Evolutionary conservation across 2,797 vertebrate genomes (phyloP).

Genomic region (Galagoides demidoff): DNA sequence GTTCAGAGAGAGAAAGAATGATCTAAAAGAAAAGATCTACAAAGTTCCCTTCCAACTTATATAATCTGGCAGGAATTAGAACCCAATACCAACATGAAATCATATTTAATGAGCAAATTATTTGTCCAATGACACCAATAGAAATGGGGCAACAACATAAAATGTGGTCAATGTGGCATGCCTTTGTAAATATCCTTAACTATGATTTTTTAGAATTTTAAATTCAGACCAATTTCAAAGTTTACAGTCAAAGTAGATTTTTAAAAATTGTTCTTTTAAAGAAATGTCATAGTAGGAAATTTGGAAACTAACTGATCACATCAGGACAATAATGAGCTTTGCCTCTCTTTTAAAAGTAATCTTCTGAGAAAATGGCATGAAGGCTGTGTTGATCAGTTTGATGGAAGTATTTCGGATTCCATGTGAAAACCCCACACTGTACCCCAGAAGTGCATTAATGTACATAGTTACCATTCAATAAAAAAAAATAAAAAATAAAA

Average conservation of each 20-base stretch:
- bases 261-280: slow-evolving; percentile 60
- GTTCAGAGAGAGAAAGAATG: background rate
- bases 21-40: slow-evolving; percentile 41
- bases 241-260: slow-evolving; percentile 61
- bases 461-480: too few species aligned
- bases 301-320: slow-evolving; percentile 67
- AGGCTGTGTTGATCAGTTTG: too few species aligned
- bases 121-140: slow-evolving; percentile 29
- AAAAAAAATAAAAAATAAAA: too few species aligned
- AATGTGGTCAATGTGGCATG: background rate
- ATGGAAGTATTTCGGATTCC: too few species aligned
- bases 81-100: slow-evolving; percentile 66
- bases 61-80: slow-evolving; percentile 55
- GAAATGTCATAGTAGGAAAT: slow-evolving; percentile 54
- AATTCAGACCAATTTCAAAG: slow-evolving; percentile 75
- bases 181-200: background rate
- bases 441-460: too few species aligned
- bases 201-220: slow-evolving; percentile 67
- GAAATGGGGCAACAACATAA: slow-evolving; percentile 42
- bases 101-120: slow-evolving; percentile 68
- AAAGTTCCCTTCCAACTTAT: background rate
- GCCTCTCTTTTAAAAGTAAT: slow-evolving; percentile 41
- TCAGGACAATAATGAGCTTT: slow-evolving; percentile 59
- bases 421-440: too few species aligned
- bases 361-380: too few species aligned